Conservation (phyloP, 2,797 vertebrate genomes). For the Alauda arvensis region DNA sequence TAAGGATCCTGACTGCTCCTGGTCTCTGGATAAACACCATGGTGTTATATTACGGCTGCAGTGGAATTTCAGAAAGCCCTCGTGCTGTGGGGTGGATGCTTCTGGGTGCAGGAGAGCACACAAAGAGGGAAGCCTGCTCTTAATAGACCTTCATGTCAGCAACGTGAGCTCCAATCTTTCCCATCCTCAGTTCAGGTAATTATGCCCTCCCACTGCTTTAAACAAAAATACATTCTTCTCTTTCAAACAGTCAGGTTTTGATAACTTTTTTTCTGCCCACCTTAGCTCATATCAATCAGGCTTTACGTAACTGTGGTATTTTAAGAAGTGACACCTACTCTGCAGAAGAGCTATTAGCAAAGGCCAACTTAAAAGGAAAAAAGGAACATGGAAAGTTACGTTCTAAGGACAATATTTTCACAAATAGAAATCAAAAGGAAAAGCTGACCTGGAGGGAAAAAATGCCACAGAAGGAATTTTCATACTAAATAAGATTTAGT, state of each 20-base stretch:
- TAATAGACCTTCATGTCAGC: neutral
- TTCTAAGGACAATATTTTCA: conserved; percentile 32
- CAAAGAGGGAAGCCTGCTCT: neutral
- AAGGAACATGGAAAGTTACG: neutral
- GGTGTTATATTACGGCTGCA: fast-evolving
- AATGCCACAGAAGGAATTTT: neutral
- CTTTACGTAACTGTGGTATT: conserved; percentile 67
- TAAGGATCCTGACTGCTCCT: neutral
- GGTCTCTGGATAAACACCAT: neutral
- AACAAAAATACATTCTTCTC: conserved; percentile 57
- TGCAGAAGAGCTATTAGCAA: conserved; percentile 60
- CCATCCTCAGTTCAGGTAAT: conserved; percentile 35
- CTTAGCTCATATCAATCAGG: conserved; percentile 70
- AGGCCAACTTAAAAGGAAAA: conserved; percentile 44
- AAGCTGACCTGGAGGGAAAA: neutral
- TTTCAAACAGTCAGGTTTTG: conserved; percentile 60
- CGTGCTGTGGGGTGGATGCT: fast-evolving
- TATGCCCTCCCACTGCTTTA: conserved; percentile 62
- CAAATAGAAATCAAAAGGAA: neutral
- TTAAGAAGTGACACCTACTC: conserved; percentile 60
- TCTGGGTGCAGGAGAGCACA: neutral
- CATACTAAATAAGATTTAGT: neutral
- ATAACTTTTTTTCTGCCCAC: conserved; percentile 69
- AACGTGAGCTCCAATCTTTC: conserved; percentile 16
- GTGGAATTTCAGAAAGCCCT: neutral